Base-by-base conservation (phyloP, 1,140 invertebrate species). In the Drosophila santomea region DNA sequence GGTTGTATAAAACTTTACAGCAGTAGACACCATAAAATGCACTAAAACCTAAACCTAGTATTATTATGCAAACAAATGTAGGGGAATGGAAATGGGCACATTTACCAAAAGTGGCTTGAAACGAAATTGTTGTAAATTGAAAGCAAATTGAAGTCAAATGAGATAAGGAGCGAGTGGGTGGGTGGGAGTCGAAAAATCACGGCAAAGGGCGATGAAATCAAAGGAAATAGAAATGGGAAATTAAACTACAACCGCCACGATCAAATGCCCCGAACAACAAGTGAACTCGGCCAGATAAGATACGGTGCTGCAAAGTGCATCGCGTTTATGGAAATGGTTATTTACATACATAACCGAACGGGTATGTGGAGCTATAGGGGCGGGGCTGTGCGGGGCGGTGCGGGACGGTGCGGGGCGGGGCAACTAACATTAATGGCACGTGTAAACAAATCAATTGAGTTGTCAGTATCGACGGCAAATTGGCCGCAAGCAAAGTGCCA, bases 41-140 rank as follows among this genome's bases (percentile, higher is more conserved):
- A 57, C 23, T 57, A 56, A 54, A 66, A 69, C 25, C 36, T 43
- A 57, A 54, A 66, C 17, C 38, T 58, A 23, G 39, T 59, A 54
- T 45, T 47, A 57, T 43, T 57, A 71, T 58, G 68, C 68, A 78
- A 81, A 60, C 74, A 67, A 32, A 32, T 48, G 52, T 51, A 61
- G 14, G 72, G 39, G 64, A 77, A 62, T 43, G 74, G 60, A 62
- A 50, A 73, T 67, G 74, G 55, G 64, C 60, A 74, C 79, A 89
- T 88, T 88, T 66, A 88, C 83, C 76, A 73, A 73, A 36, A 56
- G 39, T 45, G 56, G 43, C 28, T 47, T 84, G 51, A 89, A 80
- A 80, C 68, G 69, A 90, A 84, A 75, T 89, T 85, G 81, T 90
- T 90, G 85, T 90, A 90, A 90, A 90, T 90, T 90, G 81, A 85